Evolutionary conservation across 1,140 invertebrate genomes (phyloP).

Genomic region (Eulimnadia texana): DNA sequence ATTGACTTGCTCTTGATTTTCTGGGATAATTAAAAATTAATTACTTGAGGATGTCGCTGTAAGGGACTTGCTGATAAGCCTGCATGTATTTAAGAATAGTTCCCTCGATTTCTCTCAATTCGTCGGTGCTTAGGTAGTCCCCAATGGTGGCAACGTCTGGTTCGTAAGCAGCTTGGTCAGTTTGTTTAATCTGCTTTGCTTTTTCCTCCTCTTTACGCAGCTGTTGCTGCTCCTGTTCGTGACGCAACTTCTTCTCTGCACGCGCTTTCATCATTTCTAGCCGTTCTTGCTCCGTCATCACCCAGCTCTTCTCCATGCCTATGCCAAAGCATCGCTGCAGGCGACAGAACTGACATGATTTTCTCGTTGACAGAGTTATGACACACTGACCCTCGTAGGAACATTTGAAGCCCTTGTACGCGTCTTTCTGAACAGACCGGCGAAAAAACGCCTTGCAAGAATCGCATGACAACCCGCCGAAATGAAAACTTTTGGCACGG

Average conservation of each 20-base stretch:
- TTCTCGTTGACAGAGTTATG: conserved; percentile 26
- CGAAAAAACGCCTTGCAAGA: conserved; percentile 33
- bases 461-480: conserved; percentile 31
- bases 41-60: conserved; percentile 10
- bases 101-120: conserved; percentile 18
- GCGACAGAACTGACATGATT: conserved; percentile 28
- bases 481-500: conserved; percentile 29
- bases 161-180: conserved; percentile 10
- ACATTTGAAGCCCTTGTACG: conserved; percentile 27
- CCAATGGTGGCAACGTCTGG: conserved; percentile 19
- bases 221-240: background rate
- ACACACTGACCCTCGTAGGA: conserved; percentile 26
- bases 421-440: conserved; percentile 27
- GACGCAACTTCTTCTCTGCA: conserved; percentile 22
- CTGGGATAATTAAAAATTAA: too few relatives aligned
- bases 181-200: background rate
- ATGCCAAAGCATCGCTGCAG: conserved; percentile 32
- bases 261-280: conserved; percentile 26
- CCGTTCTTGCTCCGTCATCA: conserved; percentile 32
- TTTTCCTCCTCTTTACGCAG: background rate
- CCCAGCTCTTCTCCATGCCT: conserved; percentile 35
- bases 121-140: conserved; percentile 18
- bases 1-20: too few relatives aligned
- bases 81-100: conserved; percentile 20
- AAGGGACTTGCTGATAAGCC: conserved; percentile 21